Base-by-base conservation (phyloP, 2,888 invertebrate species). In the Zygogramma bicolorata region DNA sequence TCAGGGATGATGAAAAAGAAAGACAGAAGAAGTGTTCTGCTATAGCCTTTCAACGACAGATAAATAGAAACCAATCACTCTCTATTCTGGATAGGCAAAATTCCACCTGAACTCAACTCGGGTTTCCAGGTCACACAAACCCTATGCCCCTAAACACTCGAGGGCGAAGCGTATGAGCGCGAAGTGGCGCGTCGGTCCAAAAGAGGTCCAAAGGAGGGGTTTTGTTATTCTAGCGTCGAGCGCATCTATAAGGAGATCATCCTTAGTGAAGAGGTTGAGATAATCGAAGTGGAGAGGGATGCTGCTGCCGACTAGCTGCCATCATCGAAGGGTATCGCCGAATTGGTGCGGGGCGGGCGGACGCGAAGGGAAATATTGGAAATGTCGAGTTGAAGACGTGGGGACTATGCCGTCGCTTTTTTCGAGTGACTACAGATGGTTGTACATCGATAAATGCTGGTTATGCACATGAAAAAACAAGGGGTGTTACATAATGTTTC, bases 221-320 rank as follows among this genome's bases (percentile, higher is more conserved):
- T 82, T 83, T 83, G 82, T 83, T 83, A 83, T 82, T 82, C 81
- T 78, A 75, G 76, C 78, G 79, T 79, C 75, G 79, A 76, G 77
- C 77, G 80, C 71, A 79, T 77, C 79, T 74, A 75, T 79, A 77
- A 80, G 79, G 77, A 80, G 79, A 81, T 82, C 81, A 80, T 81
- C 79, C 80, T 71, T 67, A 74, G 74, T 83, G 81, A 81, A 83
- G 82, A 81, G 82, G 82, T 82, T 81, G 79, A 81, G 82, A 82
- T 83, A 83, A 82, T 81, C 83, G 81, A 81, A 81, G 76, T 79
- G 79, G 78, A 78, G 77, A 29, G n/a, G n/a, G n/a, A n/a, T n/a
- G n/a, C n/a, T n/a, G 71, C 59, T 42, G 65, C 29, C 72, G 65
- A 58, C 68, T 65, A 69, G 71, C 68, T 68, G 62, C 61, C 57